Conservation (phyloP, 2,888 invertebrate species). For the Antitype chi region DNA sequence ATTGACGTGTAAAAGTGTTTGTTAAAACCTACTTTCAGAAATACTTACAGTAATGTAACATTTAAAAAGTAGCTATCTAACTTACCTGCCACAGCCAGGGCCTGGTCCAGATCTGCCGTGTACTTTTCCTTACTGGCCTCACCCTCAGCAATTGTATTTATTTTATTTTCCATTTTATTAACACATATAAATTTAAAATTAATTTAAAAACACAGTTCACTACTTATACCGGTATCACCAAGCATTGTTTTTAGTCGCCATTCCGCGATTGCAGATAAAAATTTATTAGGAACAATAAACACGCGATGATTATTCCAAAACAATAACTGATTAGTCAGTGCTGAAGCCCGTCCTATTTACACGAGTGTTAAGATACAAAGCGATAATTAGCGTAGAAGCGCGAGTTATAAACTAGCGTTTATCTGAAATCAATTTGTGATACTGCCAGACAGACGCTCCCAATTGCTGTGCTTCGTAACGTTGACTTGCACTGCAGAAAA, state of each 20-base stretch:
- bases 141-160: constrained; percentile 73
- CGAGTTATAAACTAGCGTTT: constrained; percentile 45
- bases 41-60: too few species aligned
- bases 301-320: constrained; percentile 19
- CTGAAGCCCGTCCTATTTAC: constrained; percentile 43
- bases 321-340: constrained; percentile 17
- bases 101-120: constrained; percentile 81
- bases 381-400: constrained; percentile 20
- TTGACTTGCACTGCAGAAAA: not conserved
- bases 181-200: not conserved
- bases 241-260: constrained; percentile 63
- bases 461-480: not conserved
- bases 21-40: too few species aligned
- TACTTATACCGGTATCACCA: constrained; percentile 69
- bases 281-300: constrained; percentile 54
- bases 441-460: not conserved
- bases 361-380: constrained; percentile 46
- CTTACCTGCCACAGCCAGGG: constrained; percentile 75
- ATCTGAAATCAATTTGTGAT: constrained; percentile 62
- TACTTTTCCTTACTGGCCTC: constrained; percentile 68
- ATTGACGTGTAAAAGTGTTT: too few species aligned
- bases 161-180: constrained; percentile 69
- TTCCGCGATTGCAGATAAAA: constrained; percentile 46
- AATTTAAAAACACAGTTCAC: constrained; percentile 22
- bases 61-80: not conserved